Conservation (phyloP, 2,113 vertebrate species). For the Setophaga petechia region DNA sequence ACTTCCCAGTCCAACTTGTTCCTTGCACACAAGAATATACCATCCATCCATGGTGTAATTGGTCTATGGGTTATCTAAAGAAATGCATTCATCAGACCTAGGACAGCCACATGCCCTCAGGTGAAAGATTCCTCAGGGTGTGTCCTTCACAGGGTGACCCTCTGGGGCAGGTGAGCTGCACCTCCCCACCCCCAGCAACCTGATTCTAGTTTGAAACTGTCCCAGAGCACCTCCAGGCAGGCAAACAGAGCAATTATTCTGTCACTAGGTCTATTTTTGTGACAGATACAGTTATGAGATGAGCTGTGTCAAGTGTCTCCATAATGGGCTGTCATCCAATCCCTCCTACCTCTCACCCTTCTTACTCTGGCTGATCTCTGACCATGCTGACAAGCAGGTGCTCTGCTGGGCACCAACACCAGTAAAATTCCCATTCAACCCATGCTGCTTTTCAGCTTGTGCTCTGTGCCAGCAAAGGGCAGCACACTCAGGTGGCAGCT, state of each 20-base stretch:
- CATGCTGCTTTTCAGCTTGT: not conserved
- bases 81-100: not conserved
- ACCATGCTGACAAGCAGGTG: not conserved
- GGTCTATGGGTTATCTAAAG: not conserved
- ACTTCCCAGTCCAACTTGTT: not conserved
- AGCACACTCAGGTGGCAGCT: not conserved
- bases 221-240: not conserved
- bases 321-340: conserved; percentile 11
- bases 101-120: not conserved
- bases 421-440: not conserved
- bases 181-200: not conserved
- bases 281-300: not conserved
- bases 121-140: not conserved
- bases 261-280: not conserved
- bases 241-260: conserved; percentile 19
- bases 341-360: not conserved
- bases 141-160: not conserved
- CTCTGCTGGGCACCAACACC: not conserved
- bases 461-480: not conserved
- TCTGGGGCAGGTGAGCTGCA: not conserved
- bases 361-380: not conserved
- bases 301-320: conserved; percentile 32
- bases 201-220: not conserved
- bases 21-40: not conserved
- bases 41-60: not conserved